Evolutionary conservation across 2,113 vertebrate genomes (phyloP), one percentile per base, ranked within the genome.

Genomic region (Ellobius talpinus): DNA sequence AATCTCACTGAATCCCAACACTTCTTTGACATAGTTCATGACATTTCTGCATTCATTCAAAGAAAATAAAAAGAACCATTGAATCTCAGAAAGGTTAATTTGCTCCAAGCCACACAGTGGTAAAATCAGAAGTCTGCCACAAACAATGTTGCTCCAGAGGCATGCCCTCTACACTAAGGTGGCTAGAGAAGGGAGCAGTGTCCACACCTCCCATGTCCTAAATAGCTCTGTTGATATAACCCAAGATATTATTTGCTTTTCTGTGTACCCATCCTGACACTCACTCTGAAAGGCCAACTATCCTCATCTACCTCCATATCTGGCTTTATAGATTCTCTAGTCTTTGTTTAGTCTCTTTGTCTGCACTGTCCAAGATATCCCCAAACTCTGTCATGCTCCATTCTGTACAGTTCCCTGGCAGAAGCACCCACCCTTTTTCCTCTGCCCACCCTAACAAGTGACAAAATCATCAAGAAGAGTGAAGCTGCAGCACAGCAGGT

Each of bases 401-500:
- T 42, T 47, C 36, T 50, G 14, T 86, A 16, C 33, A 63, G 63
- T n/a, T 55, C 19, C 50, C 55, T 26, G 45, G 52, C 23, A 19
- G 77, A 68, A 85, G 13, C 42, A 33, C 16, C 17, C 10, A 29
- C 72, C 12, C 42, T 33, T 36, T 72, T 63, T 19, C 23, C 4
- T 2, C 3, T 94, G 47, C 47, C 74, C 3, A 19, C 29, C 82
- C 42, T 94, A 77, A 47, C 68, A 93, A 84, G 45, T 85, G 89
- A 72, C 4, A 21, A 84, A 85, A 93, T 95, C 91, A 73, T 5
- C 10, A 39, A 85, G 36, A 52, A 61, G 73, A 87, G 77, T 61
- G 70, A 93, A 84, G 87, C 76, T 85, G 70, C 84, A 90, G 39
- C 90, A 70, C 92, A 93, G 91, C 89, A 88, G 93, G 92, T 1